Evolutionary conservation across 2,113 vertebrate genomes (phyloP).

Genomic region (Vidua macroura): DNA sequence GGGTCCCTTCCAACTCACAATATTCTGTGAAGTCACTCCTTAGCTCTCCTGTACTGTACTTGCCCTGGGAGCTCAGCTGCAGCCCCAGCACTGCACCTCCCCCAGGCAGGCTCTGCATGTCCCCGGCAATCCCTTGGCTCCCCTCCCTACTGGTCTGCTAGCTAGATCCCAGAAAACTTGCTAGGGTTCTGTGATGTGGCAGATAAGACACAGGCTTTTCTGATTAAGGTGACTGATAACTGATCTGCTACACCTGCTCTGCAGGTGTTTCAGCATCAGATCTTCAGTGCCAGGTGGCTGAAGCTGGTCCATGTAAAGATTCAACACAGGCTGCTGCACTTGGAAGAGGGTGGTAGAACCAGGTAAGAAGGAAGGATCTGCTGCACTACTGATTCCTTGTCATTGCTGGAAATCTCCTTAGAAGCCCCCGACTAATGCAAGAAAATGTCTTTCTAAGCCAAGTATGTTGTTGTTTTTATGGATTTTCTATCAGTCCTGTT

Average conservation of each 20-base stretch:
- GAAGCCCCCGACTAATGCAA: neutral
- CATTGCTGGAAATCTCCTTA: neutral
- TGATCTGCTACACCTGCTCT: neutral
- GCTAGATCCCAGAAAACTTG: neutral
- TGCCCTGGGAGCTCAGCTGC: neutral
- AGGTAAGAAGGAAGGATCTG: neutral
- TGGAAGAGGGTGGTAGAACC: neutral
- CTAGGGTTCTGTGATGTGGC: neutral
- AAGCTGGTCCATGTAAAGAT: neutral
- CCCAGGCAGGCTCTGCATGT: fast-evolving
- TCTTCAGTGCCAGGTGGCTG: neutral
- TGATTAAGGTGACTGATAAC: neutral
- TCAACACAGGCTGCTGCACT: fast-evolving
- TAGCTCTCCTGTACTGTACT: neutral
- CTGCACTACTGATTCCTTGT: fast-evolving
- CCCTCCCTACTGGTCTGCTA: neutral
- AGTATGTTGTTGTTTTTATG: neutral
- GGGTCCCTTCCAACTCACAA: neutral
- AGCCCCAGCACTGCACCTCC: fast-evolving
- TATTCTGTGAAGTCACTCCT: neutral
- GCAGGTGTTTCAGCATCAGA: neutral
- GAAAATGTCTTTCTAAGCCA: neutral
- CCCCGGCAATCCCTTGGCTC: neutral
- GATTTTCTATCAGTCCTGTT: neutral
- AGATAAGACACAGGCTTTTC: neutral